Evolutionary conservation across 2,113 vertebrate species (phyloP).

Genomic region (Dromas ardeola): DNA sequence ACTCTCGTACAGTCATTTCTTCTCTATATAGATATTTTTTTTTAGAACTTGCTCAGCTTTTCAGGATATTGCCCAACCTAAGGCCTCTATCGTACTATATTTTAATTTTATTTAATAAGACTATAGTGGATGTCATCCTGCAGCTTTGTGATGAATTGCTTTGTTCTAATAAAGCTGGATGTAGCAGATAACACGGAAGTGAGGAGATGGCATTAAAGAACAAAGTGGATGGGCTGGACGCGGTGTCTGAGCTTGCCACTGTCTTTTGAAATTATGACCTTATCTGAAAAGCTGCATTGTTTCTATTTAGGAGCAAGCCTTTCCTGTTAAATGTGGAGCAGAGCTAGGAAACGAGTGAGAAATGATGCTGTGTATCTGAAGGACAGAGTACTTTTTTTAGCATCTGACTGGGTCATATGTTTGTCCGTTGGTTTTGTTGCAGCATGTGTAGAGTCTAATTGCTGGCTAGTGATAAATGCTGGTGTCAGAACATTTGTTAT

Average conservation of each 20-base stretch:
- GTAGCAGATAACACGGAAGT: not conserved
- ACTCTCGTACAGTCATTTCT: not conserved
- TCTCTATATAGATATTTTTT: not conserved
- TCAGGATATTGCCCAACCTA: not conserved
- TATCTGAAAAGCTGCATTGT: conserved; percentile 8
- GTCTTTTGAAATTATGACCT: not conserved
- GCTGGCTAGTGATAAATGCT: conserved; percentile 27
- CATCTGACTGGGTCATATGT: not conserved
- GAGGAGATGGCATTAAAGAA: not conserved
- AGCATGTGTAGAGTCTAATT: not conserved
- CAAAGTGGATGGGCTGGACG: not conserved
- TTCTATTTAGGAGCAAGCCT: conserved; percentile 13
- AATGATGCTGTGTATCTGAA: not conserved
- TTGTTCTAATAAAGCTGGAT: not conserved
- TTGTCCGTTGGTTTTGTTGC: conserved; percentile 26
- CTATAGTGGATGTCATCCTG: not conserved
- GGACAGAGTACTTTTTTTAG: conserved; percentile 12
- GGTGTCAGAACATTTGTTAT: conserved; percentile 9
- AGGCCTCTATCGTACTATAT: not conserved
- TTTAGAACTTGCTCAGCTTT: not conserved
- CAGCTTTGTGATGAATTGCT: not conserved
- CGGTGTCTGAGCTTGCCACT: not conserved
- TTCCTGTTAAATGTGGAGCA: not conserved
- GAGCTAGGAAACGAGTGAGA: not conserved
- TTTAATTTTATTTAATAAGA: not conserved